A percentile compares a stretch with the other conserved stretches of the same genome.
phyloP scores from a whole-genome alignment of 2,888 invertebrate species.

The Synergus japonicus region DNA sequence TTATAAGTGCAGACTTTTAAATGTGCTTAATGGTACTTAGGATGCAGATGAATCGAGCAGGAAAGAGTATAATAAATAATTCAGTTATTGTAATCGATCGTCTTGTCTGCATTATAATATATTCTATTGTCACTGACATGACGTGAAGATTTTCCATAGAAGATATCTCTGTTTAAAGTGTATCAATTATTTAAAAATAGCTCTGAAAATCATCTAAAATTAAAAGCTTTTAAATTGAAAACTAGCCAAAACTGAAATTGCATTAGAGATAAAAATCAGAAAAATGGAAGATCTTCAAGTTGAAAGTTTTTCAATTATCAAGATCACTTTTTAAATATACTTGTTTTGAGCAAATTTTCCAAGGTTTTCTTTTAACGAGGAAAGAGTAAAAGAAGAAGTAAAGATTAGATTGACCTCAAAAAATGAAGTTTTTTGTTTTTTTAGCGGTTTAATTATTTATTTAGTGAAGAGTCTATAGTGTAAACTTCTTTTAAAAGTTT shows the following conservation, averaged over 20 bases:
- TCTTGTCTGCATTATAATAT: slow-evolving; percentile 39
- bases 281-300: too few relatives aligned
- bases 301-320: too few relatives aligned
- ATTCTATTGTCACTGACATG: neutral
- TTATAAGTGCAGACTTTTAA: slow-evolving; percentile 5
- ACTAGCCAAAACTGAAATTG: too few relatives aligned
- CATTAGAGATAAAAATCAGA: too few relatives aligned
- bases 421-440: neutral
- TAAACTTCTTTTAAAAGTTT: slow-evolving; percentile 20
- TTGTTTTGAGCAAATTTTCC: neutral
- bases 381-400: neutral
- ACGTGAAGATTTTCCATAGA: slow-evolving; percentile 4
- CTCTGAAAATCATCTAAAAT: too few relatives aligned
- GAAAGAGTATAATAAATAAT: slow-evolving; percentile 36
- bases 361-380: neutral
- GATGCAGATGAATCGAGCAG: slow-evolving; percentile 15
- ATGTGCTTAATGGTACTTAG: slow-evolving; percentile 1
- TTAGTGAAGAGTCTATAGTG: slow-evolving; percentile 8
- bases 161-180: neutral
- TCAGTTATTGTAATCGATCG: slow-evolving; percentile 38
- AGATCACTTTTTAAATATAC: too few relatives aligned
- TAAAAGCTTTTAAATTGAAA: too few relatives aligned
- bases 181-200: slow-evolving; percentile 7
- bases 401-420: neutral
- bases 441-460: slow-evolving; percentile 12